Conservation (phyloP, 2,113 vertebrate species). For the Oreotragus oreotragus region DNA sequence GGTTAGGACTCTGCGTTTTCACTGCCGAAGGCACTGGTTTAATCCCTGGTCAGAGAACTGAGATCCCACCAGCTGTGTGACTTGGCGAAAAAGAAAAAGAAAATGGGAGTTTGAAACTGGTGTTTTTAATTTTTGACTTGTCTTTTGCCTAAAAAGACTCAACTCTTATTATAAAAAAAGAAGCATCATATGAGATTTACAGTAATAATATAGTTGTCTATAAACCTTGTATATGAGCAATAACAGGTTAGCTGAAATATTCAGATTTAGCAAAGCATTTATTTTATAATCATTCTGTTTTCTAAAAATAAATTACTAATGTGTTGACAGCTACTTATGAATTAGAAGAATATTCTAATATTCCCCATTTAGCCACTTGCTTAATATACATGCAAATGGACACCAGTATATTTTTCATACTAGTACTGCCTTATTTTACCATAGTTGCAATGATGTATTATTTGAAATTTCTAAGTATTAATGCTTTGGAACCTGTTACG, state of each 20-base stretch:
- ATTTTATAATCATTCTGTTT: conserved; percentile 1
- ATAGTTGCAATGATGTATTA: not conserved
- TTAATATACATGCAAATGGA: not conserved
- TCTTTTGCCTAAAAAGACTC: conserved; percentile 1
- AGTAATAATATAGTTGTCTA: not conserved
- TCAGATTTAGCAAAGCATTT: not conserved
- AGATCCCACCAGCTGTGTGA: not conserved
- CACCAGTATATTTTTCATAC: not conserved
- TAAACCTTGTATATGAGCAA: not conserved
- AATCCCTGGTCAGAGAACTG: not conserved
- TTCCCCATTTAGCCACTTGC: not conserved
- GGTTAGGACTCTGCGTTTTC: not conserved
- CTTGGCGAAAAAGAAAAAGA: not conserved
- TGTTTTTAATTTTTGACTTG: not conserved
- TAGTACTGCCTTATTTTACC: not conserved
- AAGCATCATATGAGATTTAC: not conserved
- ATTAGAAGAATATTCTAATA: conserved; percentile 5
- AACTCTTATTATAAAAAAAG: not conserved
- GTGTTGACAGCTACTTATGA: not conserved
- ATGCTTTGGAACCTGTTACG: not conserved
- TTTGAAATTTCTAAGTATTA: conserved; percentile 15
- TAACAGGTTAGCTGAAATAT: not conserved
- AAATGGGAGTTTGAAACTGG: not conserved
- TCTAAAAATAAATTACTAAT: not conserved
- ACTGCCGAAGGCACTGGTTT: not conserved